Conservation (phyloP, 2,797 vertebrate genomes). For the Tauraco hartlaubi region DNA sequence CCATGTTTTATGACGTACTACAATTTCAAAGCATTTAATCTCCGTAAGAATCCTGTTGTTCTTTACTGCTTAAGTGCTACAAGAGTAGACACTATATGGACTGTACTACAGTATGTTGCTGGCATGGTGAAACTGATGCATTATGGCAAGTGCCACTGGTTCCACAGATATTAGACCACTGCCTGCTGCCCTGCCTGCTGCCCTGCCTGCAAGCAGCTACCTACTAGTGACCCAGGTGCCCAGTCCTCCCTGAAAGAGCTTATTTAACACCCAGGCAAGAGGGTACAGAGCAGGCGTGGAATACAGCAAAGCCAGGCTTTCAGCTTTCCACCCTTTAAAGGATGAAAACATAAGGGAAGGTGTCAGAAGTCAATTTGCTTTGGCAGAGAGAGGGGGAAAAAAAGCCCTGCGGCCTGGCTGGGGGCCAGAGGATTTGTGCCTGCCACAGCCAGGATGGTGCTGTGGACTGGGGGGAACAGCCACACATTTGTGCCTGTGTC, state of each 20-base stretch:
- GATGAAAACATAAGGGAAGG: conserved; percentile 23
- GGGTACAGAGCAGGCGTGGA: neutral
- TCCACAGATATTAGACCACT: neutral
- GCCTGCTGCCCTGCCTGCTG: neutral
- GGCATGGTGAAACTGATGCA: neutral
- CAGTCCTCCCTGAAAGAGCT: neutral
- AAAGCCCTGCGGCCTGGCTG: neutral
- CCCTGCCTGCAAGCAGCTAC: neutral
- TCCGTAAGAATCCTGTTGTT: neutral
- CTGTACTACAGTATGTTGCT: neutral
- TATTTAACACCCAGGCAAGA: neutral
- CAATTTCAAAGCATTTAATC: neutral
- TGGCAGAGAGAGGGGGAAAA: conserved; percentile 6
- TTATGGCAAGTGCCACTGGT: neutral
- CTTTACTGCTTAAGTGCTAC: neutral
- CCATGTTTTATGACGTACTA: neutral
- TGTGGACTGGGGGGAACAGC: neutral
- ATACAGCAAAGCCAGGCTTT: neutral
- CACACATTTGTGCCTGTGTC: neutral
- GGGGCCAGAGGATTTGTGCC: neutral
- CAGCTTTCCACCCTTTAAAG: conserved; percentile 43
- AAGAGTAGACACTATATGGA: neutral
- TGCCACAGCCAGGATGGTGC: neutral
- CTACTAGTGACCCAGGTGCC: neutral
- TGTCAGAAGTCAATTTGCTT: conserved; percentile 61